A percentile compares a stretch with the other conserved stretches of the same genome.
Evolutionary conservation across 1,140 invertebrate genomes (phyloP).

Genomic region (Zaprionus tsacasi): DNA sequence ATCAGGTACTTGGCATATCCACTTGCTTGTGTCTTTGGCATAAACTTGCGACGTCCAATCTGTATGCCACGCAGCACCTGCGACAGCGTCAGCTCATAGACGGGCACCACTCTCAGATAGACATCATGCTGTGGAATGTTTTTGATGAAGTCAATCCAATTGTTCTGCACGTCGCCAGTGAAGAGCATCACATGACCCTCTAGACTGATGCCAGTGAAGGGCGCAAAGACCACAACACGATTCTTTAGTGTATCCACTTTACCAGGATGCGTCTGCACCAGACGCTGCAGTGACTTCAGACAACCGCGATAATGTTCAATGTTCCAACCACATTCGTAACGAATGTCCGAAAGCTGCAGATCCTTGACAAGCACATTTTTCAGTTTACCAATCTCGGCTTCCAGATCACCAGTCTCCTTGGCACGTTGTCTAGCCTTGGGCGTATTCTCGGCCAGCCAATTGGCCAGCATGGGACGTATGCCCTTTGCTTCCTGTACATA

Average conservation of each 20-base stretch:
- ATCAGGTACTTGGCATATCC: constrained; percentile 93
- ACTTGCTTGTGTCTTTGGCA: constrained; percentile 93
- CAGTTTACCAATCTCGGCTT: constrained; percentile 88
- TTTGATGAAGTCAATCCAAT: constrained; percentile 95
- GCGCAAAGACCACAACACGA: constrained; percentile 92
- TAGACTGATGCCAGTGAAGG: constrained; percentile 94
- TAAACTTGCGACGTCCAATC: constrained; percentile 94
- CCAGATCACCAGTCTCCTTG: constrained; percentile 87
- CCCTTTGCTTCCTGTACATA: constrained; percentile 63
- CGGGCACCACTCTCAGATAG: constrained; percentile 90
- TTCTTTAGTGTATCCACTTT: constrained; percentile 88
- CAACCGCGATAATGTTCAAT: constrained; percentile 93
- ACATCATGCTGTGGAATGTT: constrained; percentile 91
- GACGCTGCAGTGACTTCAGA: constrained; percentile 89
- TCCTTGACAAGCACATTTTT: constrained; percentile 85
- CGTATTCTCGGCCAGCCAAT: constrained; percentile 88
- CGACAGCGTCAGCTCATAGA: constrained; percentile 93
- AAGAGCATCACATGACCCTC: constrained; percentile 95
- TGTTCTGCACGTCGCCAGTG: constrained; percentile 94
- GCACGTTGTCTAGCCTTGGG: constrained; percentile 87
- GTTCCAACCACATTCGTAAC: constrained; percentile 95
- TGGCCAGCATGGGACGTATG: constrained; percentile 51
- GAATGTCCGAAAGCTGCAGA: constrained; percentile 87
- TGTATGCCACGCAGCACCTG: constrained; percentile 92
- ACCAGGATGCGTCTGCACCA: constrained; percentile 89